These are phyloP conservation scores for Bambusicola thoracicus DNA, from an alignment of 2,113 vertebrate genomes.

Conservation along the genomic window DNA sequence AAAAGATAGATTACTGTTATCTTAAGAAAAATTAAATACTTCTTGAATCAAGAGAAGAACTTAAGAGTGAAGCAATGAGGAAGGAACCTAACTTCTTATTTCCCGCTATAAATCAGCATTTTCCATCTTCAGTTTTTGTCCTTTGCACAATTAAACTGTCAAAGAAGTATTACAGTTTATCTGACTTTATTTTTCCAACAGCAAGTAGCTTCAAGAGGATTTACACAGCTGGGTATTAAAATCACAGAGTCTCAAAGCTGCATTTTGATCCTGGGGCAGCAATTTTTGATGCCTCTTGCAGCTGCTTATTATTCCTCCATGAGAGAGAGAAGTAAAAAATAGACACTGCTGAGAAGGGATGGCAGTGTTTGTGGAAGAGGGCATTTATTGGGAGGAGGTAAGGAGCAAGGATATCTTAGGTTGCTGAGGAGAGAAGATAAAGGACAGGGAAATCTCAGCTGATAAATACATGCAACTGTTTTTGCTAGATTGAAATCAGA, in stretches of 20 bases:
- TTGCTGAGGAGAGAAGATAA: background rate
- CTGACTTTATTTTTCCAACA: background rate
- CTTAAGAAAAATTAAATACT: background rate
- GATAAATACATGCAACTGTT: background rate
- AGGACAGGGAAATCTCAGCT: background rate
- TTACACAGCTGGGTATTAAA: background rate
- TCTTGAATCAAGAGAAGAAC: background rate
- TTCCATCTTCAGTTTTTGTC: background rate
- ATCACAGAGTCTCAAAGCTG: background rate
- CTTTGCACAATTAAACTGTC: background rate
- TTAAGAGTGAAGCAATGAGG: background rate
- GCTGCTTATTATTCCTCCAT: slow-evolving; percentile 2
- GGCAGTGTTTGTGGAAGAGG: background rate
- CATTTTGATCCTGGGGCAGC: background rate
- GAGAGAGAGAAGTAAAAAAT: background rate
- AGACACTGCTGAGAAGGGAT: background rate
- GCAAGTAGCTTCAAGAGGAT: background rate
- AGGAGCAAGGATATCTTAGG: background rate
- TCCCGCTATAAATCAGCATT: background rate
- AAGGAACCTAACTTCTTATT: slow-evolving; percentile 10
- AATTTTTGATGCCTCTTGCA: background rate
- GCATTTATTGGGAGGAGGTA: background rate
- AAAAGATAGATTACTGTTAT: background rate
- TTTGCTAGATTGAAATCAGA: background rate
- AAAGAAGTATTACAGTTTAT: background rate